phyloP scores from a whole-genome alignment of 2,113 vertebrate genomes.

The Halcyon malimbica region DNA sequence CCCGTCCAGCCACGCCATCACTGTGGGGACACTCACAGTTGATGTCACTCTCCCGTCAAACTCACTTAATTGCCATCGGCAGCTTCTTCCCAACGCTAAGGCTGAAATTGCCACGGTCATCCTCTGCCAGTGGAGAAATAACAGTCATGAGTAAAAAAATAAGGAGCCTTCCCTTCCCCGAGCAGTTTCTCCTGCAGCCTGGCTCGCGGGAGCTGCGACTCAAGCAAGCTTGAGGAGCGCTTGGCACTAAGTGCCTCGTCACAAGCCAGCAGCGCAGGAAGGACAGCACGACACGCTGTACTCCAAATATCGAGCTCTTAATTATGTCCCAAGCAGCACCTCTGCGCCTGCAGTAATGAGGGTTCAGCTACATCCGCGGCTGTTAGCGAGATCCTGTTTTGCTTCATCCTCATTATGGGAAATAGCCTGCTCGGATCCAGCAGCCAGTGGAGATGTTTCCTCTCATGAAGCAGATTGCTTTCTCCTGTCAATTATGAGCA shows the following conservation, averaged over 20 bases:
- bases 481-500: conserved; percentile 39
- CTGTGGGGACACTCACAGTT: background rate
- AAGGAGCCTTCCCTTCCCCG: background rate
- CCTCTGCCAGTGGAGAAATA: background rate
- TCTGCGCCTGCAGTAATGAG: background rate
- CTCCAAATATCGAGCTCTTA: background rate
- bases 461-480: conserved; percentile 20
- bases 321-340: background rate
- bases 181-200: background rate
- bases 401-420: conserved; percentile 17
- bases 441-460: conserved; percentile 3
- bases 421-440: background rate
- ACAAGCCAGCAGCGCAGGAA: background rate
- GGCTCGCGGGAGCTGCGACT: background rate
- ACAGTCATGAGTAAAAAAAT: background rate
- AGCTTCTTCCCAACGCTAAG: background rate
- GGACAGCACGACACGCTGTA: background rate
- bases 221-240: background rate
- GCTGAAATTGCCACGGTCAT: background rate
- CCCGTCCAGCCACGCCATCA: background rate
- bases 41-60: background rate
- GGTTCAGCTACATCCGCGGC: background rate
- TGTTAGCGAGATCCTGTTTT: background rate
- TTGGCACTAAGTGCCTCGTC: background rate
- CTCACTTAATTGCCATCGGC: background rate